Conservation (phyloP, 2,888 invertebrate species). For the Melipona beecheii region DNA sequence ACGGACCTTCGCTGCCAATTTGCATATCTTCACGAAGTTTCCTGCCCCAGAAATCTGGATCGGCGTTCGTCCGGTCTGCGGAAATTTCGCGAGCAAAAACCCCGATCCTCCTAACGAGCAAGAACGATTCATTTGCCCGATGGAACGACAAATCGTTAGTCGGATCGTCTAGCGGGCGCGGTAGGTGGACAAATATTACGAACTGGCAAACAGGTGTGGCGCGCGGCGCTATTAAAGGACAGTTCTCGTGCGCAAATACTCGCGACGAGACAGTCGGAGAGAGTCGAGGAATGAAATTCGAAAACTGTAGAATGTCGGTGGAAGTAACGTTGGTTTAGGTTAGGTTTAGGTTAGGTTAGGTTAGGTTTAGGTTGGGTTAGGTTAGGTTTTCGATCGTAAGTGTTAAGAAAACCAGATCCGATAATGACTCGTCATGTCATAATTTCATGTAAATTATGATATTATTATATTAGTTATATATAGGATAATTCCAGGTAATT, state of each 20-base stretch:
- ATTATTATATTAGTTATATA: too few species aligned
- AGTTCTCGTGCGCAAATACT: background rate
- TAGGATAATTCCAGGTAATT: too few species aligned
- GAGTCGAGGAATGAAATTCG: background rate
- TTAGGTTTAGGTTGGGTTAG: background rate
- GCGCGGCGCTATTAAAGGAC: constrained; percentile 32
- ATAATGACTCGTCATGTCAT: background rate
- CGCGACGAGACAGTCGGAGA: background rate
- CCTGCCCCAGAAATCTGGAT: background rate
- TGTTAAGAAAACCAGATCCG: background rate
- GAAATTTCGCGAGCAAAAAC: background rate
- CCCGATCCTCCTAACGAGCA: background rate
- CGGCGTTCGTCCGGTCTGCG: background rate
- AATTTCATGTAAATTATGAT: background rate
- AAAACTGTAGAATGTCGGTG: background rate
- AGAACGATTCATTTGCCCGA: background rate
- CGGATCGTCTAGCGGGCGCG: background rate
- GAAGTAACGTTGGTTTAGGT: background rate
- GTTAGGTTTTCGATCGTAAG: background rate
- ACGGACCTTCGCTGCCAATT: background rate
- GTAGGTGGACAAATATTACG: constrained; percentile 38
- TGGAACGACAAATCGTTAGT: constrained; percentile 16
- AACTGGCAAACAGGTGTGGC: constrained; percentile 47
- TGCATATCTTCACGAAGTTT: constrained; percentile 4
- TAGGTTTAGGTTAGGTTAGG: too few species aligned